Evolutionary conservation across 2,113 vertebrate genomes (phyloP).

Genomic region (Neolamprologus variostigma): DNA sequence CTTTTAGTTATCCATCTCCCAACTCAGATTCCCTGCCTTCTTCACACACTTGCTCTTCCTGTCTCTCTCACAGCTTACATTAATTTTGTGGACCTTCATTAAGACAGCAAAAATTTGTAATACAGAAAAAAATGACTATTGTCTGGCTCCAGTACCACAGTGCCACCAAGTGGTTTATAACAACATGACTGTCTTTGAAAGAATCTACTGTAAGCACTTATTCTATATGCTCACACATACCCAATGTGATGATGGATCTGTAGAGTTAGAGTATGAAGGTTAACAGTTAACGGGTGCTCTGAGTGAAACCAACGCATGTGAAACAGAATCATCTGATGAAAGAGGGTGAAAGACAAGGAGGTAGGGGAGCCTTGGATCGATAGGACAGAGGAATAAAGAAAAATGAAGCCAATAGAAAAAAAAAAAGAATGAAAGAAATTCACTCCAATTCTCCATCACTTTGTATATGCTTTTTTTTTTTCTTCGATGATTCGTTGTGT

Average conservation of each 20-base stretch:
- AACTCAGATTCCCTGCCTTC: constrained; percentile 13
- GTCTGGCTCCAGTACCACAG: constrained; percentile 50
- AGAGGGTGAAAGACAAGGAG: not conserved
- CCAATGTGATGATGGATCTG: constrained; percentile 30
- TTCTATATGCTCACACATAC: not conserved
- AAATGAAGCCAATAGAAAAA: not conserved
- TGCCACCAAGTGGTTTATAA: constrained; percentile 61
- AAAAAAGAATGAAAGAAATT: not conserved
- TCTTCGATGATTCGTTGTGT: not conserved
- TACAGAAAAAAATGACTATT: not conserved
- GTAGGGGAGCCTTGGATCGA: not conserved
- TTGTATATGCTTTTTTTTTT: not conserved
- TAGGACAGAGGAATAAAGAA: not conserved
- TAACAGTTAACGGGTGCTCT: constrained; percentile 20
- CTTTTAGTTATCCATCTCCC: not conserved
- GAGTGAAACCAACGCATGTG: not conserved
- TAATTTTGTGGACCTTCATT: constrained; percentile 36
- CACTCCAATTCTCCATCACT: not conserved
- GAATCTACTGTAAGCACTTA: not conserved
- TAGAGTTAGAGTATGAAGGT: constrained; percentile 30
- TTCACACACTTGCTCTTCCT: not conserved
- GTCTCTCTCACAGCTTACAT: not conserved
- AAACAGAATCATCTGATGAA: constrained; percentile 16
- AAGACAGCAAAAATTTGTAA: constrained; percentile 11
- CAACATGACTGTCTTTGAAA: not conserved